Evolutionary conservation across 2,888 invertebrate genomes (phyloP).

Genomic region (Dusona sp.): DNA sequence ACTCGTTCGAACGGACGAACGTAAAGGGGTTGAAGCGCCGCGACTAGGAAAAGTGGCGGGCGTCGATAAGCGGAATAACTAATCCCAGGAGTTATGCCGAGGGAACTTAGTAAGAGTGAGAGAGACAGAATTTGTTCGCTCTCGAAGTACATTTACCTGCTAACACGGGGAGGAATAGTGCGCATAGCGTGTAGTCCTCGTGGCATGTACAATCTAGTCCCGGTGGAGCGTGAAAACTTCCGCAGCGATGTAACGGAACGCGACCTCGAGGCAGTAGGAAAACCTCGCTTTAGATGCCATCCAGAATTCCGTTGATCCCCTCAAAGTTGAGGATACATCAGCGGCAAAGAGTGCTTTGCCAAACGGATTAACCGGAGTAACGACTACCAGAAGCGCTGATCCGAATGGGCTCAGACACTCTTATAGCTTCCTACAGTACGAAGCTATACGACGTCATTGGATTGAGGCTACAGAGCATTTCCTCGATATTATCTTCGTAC

Average conservation of each 20-base stretch:
- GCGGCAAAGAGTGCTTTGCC: conserved; percentile 64
- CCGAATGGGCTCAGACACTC: conserved; percentile 72
- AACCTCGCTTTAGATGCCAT: conserved; percentile 40
- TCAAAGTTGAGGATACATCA: conserved; percentile 59
- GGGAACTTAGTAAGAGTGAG: conserved; percentile 42
- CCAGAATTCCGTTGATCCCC: conserved; percentile 55
- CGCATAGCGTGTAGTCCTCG: conserved; percentile 14
- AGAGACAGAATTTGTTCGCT: conserved; percentile 19
- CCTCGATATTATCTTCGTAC: conserved; percentile 29
- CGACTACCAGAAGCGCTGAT: conserved; percentile 58
- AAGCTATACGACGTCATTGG: conserved; percentile 57
- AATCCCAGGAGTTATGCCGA: conserved; percentile 64
- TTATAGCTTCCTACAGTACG: conserved; percentile 68
- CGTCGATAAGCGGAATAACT: conserved; percentile 69
- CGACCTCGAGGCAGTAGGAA: conserved; percentile 38
- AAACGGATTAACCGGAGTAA: conserved; percentile 70
- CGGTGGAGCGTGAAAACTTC: conserved; percentile 42
- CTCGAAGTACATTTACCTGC: conserved; percentile 7
- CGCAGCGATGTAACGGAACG: conserved; percentile 15
- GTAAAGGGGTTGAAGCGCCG: conserved; percentile 37
- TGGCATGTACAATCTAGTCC: conserved; percentile 52
- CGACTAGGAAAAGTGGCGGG: conserved; percentile 63
- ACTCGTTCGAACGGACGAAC: conserved; percentile 49
- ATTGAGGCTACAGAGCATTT: conserved; percentile 49
- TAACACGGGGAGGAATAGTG: conserved; percentile 8